These are phyloP conservation scores for Eumacrocentrus americanus DNA, from an alignment of 2,888 invertebrate species.

Conservation along the genomic window DNA sequence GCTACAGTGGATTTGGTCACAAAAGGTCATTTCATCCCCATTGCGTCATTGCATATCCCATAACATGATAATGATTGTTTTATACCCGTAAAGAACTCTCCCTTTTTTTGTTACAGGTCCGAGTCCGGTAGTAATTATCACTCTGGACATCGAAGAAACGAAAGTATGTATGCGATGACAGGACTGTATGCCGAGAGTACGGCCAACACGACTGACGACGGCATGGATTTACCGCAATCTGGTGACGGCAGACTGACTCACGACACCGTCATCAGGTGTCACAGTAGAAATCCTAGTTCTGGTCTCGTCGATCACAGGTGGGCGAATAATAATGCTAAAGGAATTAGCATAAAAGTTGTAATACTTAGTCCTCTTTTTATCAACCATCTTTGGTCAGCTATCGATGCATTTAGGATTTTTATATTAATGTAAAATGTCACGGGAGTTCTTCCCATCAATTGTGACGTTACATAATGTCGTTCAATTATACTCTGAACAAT, in stretches of 20 bases:
- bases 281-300: constrained; percentile 81
- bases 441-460: not conserved
- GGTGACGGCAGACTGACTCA: constrained; percentile 54
- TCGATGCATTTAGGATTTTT: too few species aligned
- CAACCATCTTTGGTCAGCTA: too few species aligned
- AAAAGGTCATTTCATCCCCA: constrained; percentile 44
- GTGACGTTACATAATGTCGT: constrained; percentile 1
- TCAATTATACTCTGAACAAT: constrained; percentile 16
- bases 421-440: not conserved
- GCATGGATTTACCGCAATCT: constrained; percentile 57
- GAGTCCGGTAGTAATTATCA: constrained; percentile 59
- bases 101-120: constrained; percentile 43
- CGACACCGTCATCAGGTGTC: constrained; percentile 70
- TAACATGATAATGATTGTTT: not conserved
- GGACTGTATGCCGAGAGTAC: constrained; percentile 80
- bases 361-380: too few species aligned
- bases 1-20: constrained; percentile 53
- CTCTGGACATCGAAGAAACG: constrained; percentile 73
- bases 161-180: constrained; percentile 89
- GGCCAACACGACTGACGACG: constrained; percentile 64
- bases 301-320: constrained; percentile 73
- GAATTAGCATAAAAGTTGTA: too few species aligned
- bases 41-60: too few species aligned
- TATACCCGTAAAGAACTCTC: not conserved
- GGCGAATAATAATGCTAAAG: constrained; percentile 13